These are phyloP conservation scores for Bubo bubo DNA, from an alignment of 2,113 vertebrate genomes.

Conservation along the genomic window DNA sequence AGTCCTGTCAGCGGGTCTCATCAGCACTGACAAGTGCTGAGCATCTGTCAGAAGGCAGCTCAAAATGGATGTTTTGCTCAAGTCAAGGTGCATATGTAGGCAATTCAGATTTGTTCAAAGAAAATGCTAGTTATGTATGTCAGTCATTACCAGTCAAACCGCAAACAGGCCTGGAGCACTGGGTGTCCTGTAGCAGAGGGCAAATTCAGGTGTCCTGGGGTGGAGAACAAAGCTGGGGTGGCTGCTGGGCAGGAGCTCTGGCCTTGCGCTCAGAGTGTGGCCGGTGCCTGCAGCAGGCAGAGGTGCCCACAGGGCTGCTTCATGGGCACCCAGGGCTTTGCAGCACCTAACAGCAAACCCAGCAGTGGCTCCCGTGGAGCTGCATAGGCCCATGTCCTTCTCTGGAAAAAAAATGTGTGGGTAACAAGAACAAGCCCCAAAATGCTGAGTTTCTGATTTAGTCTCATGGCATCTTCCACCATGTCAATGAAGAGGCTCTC, in stretches of 20 bases:
- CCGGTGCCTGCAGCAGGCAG: neutral
- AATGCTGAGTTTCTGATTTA: neutral
- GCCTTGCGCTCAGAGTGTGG: fast-evolving
- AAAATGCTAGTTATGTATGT: neutral
- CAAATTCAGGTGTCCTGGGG: fast-evolving
- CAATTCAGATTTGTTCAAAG: neutral
- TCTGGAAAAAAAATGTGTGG: neutral
- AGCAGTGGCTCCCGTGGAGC: fast-evolving
- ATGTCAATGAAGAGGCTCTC: neutral
- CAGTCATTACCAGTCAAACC: neutral
- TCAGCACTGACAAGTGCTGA: fast-evolving
- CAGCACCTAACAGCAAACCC: neutral
- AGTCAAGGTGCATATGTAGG: neutral
- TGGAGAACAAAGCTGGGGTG: neutral
- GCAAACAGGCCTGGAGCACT: neutral
- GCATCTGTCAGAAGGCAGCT: neutral
- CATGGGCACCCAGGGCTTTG: neutral
- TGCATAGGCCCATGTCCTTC: fast-evolving
- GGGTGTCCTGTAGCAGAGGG: neutral
- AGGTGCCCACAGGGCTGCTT: fast-evolving
- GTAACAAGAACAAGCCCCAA: neutral
- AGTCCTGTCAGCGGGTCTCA: neutral
- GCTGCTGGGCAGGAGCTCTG: neutral
- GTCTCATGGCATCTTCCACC: fast-evolving
- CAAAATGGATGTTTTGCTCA: neutral